A percentile compares a stretch with the other conserved stretches of the same genome.
Evolutionary conservation across 37 sponge, comb jelly and placozoan species (phyloP).

Genomic region (Sycon ciliatum): DNA sequence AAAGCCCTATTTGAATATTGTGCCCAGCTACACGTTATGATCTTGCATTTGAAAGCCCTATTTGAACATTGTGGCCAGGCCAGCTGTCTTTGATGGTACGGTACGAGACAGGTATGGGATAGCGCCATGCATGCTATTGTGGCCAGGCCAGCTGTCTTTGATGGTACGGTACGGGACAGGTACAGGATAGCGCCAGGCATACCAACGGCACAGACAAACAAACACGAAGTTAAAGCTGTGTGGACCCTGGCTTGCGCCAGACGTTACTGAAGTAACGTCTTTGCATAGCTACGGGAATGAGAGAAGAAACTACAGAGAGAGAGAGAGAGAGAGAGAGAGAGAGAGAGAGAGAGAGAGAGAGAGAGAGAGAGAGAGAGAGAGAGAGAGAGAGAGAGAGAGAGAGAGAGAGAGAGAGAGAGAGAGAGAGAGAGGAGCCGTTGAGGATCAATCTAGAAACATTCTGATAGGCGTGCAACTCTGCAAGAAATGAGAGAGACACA

Average conservation of each 20-base stretch:
- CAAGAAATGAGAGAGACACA: not conserved
- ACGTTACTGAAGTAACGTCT: not conserved
- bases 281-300: not conserved
- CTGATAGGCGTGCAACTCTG: not conserved
- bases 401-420: constrained; percentile 22
- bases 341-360: constrained; percentile 34
- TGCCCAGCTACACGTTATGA: too few species aligned
- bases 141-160: too few species aligned
- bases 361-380: constrained; percentile 35
- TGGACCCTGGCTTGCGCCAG: too few species aligned
- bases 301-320: constrained; percentile 2
- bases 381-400: constrained; percentile 33
- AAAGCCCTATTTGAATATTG: too few species aligned
- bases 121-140: too few species aligned
- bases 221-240: not conserved
- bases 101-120: too few species aligned
- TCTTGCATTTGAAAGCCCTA: too few species aligned
- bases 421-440: not conserved
- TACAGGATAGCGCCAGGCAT: not conserved
- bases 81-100: too few species aligned
- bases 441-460: not conserved
- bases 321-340: constrained; percentile 28
- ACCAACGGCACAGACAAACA: not conserved
- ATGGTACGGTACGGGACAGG: too few species aligned
- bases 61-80: too few species aligned